These are phyloP conservation scores for Capitella teleta DNA, from an alignment of 1,140 invertebrate genomes.

Conservation along the genomic window DNA sequence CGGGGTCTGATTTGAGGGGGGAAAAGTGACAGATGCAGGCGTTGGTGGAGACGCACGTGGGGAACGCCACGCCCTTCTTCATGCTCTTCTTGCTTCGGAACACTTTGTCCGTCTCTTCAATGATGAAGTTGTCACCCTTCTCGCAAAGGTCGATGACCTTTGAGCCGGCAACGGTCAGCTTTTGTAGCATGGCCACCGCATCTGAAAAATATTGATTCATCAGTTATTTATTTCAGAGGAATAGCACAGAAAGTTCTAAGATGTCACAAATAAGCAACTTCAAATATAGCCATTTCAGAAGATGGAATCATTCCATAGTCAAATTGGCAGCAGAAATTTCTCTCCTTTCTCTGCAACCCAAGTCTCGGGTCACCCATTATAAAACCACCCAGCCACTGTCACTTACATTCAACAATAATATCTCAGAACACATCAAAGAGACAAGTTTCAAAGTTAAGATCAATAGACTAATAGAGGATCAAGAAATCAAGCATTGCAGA, in stretches of 20 bases:
- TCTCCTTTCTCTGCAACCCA: background rate
- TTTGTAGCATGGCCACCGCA: background rate
- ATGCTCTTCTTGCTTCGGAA: conserved; percentile 98
- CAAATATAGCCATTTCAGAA: background rate
- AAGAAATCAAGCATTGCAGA: too few species aligned
- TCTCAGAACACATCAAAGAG: too few species aligned
- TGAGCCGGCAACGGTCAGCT: conserved; percentile 49
- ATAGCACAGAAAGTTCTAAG: too few species aligned
- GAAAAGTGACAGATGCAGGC: conserved; percentile 99
- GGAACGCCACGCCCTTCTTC: conserved; percentile 90
- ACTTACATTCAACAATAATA: too few species aligned
- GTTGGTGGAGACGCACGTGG: conserved; percentile 95
- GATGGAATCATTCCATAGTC: background rate
- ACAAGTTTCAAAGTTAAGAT: too few species aligned
- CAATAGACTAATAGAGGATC: too few species aligned
- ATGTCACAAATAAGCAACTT: background rate
- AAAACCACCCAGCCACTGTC: too few species aligned
- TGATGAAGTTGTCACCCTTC: conserved; percentile 74
- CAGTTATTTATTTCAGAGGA: background rate
- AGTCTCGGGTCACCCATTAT: too few species aligned
- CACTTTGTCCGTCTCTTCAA: conserved; percentile 87
- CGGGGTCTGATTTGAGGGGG: conserved; percentile 82
- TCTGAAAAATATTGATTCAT: background rate
- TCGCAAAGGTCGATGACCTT: conserved; percentile 86
- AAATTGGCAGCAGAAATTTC: background rate